Evolutionary conservation across 2,888 invertebrate species (phyloP).

Genomic region (Drosophila anomalipes): DNA sequence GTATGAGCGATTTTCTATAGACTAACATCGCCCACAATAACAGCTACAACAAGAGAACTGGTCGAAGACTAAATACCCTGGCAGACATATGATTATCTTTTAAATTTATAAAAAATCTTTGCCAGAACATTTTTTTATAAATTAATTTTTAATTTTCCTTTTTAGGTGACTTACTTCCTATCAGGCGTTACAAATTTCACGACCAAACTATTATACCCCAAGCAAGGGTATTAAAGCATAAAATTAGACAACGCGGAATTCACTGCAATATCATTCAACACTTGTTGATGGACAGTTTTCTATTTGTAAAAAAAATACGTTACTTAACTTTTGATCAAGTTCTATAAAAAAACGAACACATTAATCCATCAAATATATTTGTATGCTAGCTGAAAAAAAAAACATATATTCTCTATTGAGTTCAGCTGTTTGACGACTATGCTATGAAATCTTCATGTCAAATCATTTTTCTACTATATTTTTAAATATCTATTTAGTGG

Average conservation of each 20-base stretch:
- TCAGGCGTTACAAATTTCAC: not conserved
- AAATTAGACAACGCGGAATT: conserved; percentile 6
- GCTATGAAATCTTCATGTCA: not conserved
- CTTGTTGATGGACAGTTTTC: conserved; percentile 29
- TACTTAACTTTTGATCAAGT: conserved; percentile 25
- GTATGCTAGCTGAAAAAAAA: not conserved
- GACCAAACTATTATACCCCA: not conserved
- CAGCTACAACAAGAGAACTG: conserved; percentile 6
- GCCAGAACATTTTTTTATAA: not conserved
- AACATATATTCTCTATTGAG: conserved; percentile 1
- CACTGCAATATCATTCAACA: conserved; percentile 15
- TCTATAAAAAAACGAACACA: conserved; percentile 4
- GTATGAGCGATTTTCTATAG: conserved; percentile 38
- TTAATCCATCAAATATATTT: conserved; percentile 12
- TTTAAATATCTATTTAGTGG: not conserved
- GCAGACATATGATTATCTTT: not conserved
- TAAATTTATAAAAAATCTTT: not conserved
- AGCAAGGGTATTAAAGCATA: not conserved
- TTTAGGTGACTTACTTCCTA: not conserved
- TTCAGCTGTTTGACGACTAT: conserved; percentile 26
- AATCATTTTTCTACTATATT: not conserved
- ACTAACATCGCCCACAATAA: conserved; percentile 61
- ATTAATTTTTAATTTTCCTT: not conserved
- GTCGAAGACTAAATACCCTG: not conserved
- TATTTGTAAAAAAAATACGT: not conserved